These are phyloP conservation scores for Erythrolamprus reginae DNA, from an alignment of 2,113 vertebrate genomes.

Conservation along the genomic window DNA sequence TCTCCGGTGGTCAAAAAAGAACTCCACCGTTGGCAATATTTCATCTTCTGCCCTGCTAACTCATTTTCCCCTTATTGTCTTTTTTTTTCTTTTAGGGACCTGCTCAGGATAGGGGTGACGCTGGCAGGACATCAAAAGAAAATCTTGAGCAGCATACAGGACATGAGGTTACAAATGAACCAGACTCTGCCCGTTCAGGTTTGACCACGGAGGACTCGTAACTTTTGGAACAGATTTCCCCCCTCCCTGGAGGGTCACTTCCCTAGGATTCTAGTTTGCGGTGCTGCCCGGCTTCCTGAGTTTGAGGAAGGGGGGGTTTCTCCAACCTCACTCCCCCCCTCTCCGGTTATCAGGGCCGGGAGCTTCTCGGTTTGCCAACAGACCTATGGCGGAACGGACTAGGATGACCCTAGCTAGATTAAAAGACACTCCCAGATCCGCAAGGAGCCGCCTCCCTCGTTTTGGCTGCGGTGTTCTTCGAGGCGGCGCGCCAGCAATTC, in stretches of 20 bases:
- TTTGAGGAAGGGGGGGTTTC: not conserved
- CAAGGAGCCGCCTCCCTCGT: conserved; percentile 34
- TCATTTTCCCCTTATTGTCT: not conserved
- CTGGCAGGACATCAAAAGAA: conserved; percentile 99
- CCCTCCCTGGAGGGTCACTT: conserved; percentile 54
- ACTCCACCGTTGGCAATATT: not conserved
- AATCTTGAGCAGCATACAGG: conserved; percentile 98
- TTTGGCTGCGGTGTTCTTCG: conserved; percentile 29
- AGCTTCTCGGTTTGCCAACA: conserved; percentile 67
- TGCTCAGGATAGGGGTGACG: conserved; percentile 97
- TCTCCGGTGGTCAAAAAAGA: not conserved
- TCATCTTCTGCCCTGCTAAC: not conserved
- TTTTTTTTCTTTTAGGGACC: conserved; percentile 84
- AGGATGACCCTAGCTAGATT: conserved; percentile 61
- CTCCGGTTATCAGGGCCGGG: conserved; percentile 63
- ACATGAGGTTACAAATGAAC: conserved; percentile 99
- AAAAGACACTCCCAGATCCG: conserved; percentile 52
- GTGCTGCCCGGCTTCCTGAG: conserved; percentile 79
- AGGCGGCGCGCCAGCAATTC: conserved; percentile 68
- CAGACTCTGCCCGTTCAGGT: conserved; percentile 98
- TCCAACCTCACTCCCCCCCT: conserved; percentile 54
- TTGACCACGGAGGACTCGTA: conserved; percentile 71
- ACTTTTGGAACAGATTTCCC: conserved; percentile 52
- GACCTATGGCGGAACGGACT: conserved; percentile 56
- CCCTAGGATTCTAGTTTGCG: conserved; percentile 78